Conservation (phyloP, 2,797 vertebrate species). For the Podarcis siculus region DNA sequence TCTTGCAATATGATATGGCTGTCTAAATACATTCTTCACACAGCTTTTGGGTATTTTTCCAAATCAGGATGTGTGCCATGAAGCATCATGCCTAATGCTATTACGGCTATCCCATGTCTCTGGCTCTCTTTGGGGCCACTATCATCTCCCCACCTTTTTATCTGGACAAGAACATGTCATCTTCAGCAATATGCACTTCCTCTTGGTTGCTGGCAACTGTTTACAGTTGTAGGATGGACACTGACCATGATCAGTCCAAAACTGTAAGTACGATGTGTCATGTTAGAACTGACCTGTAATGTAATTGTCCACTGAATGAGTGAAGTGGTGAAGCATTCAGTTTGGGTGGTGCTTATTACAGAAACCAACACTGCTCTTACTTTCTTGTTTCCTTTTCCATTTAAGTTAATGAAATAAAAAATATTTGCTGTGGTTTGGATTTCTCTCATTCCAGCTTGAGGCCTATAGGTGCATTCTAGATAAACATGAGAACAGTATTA, state of each 20-base stretch:
- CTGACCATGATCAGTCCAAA: neutral
- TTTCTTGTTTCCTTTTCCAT: neutral
- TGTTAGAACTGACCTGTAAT: neutral
- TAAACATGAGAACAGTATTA: neutral
- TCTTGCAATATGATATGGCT: no score
- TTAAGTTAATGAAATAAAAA: neutral
- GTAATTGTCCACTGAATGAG: neutral
- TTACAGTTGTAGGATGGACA: neutral
- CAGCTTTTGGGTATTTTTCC: neutral
- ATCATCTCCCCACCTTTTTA: neutral
- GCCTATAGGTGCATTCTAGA: neutral
- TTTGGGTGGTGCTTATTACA: neutral
- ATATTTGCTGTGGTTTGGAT: neutral
- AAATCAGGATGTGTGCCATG: neutral
- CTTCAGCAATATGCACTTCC: neutral
- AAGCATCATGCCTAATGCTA: neutral
- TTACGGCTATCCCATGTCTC: no score
- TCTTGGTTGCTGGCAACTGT: neutral
- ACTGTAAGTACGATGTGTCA: neutral
- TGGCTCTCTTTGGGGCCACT: neutral
- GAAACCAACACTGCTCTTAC: neutral
- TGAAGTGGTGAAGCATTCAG: no score
- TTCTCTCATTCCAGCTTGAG: neutral
- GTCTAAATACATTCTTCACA: neutral
- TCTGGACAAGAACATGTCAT: neutral